Conservation (phyloP, 2,113 vertebrate species). For the Hoplias malabaricus region DNA sequence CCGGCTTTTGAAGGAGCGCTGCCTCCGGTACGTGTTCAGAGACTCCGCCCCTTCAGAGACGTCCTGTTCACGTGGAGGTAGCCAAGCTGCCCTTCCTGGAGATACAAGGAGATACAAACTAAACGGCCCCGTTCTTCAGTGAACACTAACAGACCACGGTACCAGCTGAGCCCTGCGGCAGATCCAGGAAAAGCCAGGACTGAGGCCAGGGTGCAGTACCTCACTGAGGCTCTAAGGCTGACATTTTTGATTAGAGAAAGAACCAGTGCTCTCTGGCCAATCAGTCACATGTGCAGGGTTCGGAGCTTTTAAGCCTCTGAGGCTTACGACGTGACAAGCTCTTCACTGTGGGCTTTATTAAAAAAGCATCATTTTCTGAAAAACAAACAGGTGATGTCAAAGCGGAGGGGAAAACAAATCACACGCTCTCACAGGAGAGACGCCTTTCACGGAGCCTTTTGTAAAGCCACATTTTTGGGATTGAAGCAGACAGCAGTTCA, state of each 20-base stretch:
- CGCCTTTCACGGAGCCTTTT: background rate
- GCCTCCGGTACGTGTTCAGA: too few relatives aligned
- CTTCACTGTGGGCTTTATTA: slow-evolving; percentile 16
- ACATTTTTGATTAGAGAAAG: slow-evolving; percentile 27
- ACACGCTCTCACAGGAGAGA: background rate
- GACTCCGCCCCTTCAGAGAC: too few relatives aligned
- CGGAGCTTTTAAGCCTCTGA: slow-evolving; percentile 12
- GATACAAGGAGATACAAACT: too few relatives aligned
- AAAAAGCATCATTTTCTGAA: slow-evolving; percentile 4
- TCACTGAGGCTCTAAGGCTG: background rate
- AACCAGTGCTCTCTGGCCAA: background rate
- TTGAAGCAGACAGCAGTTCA: background rate
- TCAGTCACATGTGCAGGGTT: background rate
- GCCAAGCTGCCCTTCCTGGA: too few relatives aligned
- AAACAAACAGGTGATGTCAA: slow-evolving; percentile 22
- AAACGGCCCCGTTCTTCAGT: too few relatives aligned
- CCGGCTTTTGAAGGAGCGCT: too few relatives aligned
- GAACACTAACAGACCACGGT: too few relatives aligned
- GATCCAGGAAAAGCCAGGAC: background rate
- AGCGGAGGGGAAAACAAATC: slow-evolving; percentile 16
- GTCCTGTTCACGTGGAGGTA: too few relatives aligned
- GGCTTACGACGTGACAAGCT: slow-evolving; percentile 18
- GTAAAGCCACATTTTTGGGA: background rate
- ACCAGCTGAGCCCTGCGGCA: too few relatives aligned
- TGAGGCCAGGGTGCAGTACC: background rate